Evolutionary conservation across 2,797 vertebrate species (phyloP).

Genomic region (Rhinella marina): DNA sequence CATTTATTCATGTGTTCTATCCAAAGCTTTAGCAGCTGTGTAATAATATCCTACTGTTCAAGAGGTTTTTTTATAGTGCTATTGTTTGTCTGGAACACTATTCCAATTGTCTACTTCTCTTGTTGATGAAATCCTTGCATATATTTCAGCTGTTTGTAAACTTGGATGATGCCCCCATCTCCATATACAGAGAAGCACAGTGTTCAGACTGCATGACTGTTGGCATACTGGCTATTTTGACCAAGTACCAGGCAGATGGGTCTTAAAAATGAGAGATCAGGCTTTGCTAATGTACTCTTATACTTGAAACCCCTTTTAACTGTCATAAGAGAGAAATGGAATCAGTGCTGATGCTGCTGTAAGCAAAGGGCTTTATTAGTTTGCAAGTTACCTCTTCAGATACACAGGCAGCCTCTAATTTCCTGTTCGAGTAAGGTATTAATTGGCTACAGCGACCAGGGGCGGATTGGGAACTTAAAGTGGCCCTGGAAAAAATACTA

Average conservation of each 20-base stretch:
- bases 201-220: neutral
- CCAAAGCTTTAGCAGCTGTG: neutral
- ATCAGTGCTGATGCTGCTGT: no score
- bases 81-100: constrained; percentile 29
- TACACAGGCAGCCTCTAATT: no score
- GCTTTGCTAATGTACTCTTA: neutral
- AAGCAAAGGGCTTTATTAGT: no score
- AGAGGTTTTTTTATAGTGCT: neutral
- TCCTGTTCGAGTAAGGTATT: no score
- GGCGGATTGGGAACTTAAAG: no score
- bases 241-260: constrained; percentile 13
- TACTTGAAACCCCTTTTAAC: no score
- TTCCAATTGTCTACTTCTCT: neutral
- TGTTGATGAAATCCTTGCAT: neutral
- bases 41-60: neutral
- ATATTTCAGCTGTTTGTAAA: constrained; percentile 6
- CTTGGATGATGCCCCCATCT: neutral
- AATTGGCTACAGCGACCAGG: no score
- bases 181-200: neutral
- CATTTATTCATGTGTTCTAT: neutral
- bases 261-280: neutral
- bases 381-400: no score
- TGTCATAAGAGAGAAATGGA: no score
- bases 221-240: neutral
- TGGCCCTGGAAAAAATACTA: no score